These are phyloP conservation scores for Pangasianodon hypophthalmus DNA, from an alignment of 2,113 vertebrate genomes.

Conservation along the genomic window DNA sequence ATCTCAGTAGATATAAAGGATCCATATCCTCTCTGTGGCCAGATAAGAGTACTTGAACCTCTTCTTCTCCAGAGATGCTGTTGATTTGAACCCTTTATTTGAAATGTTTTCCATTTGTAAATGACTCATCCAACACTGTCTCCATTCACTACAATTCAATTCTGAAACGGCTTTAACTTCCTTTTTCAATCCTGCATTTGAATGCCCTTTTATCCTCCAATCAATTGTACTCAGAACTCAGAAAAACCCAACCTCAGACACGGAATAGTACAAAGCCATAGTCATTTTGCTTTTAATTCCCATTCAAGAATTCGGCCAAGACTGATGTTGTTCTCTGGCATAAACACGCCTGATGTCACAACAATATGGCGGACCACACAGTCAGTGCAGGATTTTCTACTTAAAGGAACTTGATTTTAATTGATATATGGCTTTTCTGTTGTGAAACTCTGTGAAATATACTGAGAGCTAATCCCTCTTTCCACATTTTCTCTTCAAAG, in stretches of 20 bases:
- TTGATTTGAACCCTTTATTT: neutral
- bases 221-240: no score
- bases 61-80: neutral
- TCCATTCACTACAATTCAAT: neutral
- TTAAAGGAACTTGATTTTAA: neutral
- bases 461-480: neutral
- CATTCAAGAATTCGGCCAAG: neutral
- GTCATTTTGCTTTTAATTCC: neutral
- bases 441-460: neutral
- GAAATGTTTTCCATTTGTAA: neutral
- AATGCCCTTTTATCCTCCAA: neutral
- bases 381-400: neutral
- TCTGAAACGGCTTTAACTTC: neutral
- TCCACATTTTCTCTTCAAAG: neutral
- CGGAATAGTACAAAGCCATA: neutral
- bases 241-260: neutral
- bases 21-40: neutral
- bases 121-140: neutral
- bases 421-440: neutral
- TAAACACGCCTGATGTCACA: neutral
- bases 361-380: neutral
- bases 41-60: neutral
- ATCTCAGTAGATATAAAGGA: neutral
- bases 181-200: no score
- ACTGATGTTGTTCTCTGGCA: neutral